Conservation (phyloP, 2,113 vertebrate species). For the Malurus elegans region DNA sequence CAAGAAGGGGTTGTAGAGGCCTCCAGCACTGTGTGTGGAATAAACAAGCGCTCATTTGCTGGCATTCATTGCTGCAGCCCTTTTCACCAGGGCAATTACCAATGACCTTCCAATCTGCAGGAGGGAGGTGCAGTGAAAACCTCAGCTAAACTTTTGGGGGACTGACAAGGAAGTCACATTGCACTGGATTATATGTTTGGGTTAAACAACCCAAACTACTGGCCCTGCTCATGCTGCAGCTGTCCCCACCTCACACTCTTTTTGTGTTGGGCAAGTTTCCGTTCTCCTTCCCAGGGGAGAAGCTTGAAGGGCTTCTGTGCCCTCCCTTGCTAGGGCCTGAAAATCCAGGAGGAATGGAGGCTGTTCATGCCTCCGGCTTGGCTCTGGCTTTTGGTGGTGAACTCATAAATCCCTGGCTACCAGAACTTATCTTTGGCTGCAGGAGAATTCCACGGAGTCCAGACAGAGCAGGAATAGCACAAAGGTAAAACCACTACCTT, state of each 20-base stretch:
- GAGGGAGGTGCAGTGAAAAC: not conserved
- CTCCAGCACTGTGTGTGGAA: not conserved
- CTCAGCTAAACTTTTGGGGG: not conserved
- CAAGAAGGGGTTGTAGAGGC: not conserved
- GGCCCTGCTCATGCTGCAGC: not conserved
- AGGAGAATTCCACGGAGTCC: not conserved
- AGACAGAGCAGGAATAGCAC: not conserved
- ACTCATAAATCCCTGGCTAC: conserved; percentile 21
- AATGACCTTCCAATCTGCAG: not conserved
- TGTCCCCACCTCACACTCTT: not conserved
- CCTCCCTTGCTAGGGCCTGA: not conserved
- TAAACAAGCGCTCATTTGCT: not conserved
- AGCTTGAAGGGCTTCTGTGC: not conserved
- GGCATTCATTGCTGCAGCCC: not conserved
- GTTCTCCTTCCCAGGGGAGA: not conserved
- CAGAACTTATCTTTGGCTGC: not conserved
- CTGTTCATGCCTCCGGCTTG: not conserved
- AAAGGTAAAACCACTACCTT: not conserved
- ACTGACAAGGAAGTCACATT: not conserved
- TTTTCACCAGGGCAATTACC: not conserved
- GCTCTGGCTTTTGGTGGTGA: not conserved
- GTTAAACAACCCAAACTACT: not conserved
- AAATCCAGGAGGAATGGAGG: not conserved
- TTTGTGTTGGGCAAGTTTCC: not conserved
- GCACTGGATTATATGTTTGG: not conserved